Evolutionary conservation across 2,797 vertebrate genomes (phyloP).

Genomic region (Eidolon dupreanum): DNA sequence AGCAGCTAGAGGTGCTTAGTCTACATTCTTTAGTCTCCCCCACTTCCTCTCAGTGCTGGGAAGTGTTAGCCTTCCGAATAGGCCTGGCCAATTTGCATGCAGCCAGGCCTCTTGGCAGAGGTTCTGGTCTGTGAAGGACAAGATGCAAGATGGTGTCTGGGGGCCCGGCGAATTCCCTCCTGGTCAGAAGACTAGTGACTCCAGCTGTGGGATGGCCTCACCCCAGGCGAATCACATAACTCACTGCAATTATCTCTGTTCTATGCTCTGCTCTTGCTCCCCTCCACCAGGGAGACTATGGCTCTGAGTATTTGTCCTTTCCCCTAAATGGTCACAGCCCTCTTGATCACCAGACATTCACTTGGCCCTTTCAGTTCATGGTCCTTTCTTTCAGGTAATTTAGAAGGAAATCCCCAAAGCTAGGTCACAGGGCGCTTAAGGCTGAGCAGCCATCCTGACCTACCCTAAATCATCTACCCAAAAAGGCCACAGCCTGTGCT

Average conservation of each 20-base stretch:
- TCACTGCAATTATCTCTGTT: neutral
- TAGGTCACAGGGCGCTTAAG: neutral
- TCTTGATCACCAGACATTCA: neutral
- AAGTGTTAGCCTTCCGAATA: conserved; percentile 27
- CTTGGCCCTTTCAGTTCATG: neutral
- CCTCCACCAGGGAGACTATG: neutral
- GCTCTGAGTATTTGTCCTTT: neutral
- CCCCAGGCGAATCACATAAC: neutral
- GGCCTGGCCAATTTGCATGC: neutral
- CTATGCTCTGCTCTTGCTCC: neutral
- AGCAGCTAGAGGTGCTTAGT: conserved; percentile 59
- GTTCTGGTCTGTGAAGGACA: neutral
- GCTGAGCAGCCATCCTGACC: neutral
- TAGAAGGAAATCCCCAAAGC: neutral
- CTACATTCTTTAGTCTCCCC: neutral
- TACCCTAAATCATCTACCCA: neutral
- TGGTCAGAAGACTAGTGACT: neutral
- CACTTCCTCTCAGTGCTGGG: neutral
- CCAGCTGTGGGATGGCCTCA: neutral
- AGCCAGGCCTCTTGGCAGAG: neutral
- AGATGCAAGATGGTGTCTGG: neutral
- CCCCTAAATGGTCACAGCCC: neutral
- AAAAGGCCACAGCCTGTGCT: neutral
- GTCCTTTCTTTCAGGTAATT: neutral
- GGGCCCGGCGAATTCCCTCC: neutral